Evolutionary conservation across 2,113 vertebrate genomes (phyloP).

Genomic region (Carassius gibelio): DNA sequence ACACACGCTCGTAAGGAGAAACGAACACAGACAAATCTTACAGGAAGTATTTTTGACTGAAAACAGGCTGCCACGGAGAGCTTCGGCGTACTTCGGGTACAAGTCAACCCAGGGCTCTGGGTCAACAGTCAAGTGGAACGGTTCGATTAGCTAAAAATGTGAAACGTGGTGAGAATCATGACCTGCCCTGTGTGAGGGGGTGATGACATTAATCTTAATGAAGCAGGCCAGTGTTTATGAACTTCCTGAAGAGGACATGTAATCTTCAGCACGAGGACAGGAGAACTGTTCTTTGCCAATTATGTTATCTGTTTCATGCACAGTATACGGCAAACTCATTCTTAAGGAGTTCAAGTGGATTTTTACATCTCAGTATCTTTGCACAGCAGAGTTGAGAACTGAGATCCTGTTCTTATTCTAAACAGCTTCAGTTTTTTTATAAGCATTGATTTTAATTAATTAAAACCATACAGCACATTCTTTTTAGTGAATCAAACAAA

Average conservation of each 20-base stretch:
- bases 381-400: background rate
- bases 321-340: background rate
- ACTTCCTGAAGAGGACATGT: background rate
- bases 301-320: background rate
- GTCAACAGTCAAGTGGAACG: conserved; percentile 29
- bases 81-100: background rate
- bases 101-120: background rate
- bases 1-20: conserved; percentile 35
- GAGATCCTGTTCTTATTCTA: background rate
- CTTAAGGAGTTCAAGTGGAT: background rate
- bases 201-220: conserved; percentile 43
- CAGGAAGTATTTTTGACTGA: background rate
- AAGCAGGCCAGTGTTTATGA: conserved; percentile 41
- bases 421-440: background rate
- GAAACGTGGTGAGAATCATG: conserved; percentile 11
- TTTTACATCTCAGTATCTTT: background rate
- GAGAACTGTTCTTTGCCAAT: background rate
- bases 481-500: too few relatives aligned
- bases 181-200: conserved; percentile 11
- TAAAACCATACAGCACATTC: too few relatives aligned
- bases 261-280: background rate
- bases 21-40: background rate
- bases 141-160: conserved; percentile 51
- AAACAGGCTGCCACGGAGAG: background rate
- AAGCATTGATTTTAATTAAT: background rate